Percentiles rank a stretch among this genome's conserved stretches.
These are phyloP conservation scores for Matsumurasca onukii DNA, from an alignment of 1,140 invertebrate species.

Conservation along the genomic window DNA sequence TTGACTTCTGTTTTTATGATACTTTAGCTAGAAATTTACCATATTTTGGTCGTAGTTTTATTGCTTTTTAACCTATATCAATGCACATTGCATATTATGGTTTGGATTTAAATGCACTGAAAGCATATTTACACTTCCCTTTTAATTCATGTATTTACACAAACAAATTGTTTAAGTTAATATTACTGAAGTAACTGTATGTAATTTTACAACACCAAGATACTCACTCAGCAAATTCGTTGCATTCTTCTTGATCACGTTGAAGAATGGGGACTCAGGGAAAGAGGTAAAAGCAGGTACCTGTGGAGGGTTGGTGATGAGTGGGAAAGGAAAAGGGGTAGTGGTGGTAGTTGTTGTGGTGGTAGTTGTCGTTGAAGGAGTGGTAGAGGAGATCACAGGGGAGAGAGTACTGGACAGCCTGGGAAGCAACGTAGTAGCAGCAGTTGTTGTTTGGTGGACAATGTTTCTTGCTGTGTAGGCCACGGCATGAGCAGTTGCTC, in stretches of 20 bases:
- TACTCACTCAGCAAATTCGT: slow-evolving; percentile 1
- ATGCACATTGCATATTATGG: no score
- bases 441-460: slow-evolving; percentile 28
- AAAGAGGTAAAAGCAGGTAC: slow-evolving; percentile 49
- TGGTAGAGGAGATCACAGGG: slow-evolving; percentile 18
- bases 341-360: slow-evolving; percentile 46
- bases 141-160: no score
- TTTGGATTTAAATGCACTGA: no score
- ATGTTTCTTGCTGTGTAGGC: slow-evolving; percentile 40
- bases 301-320: slow-evolving; percentile 50
- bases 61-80: no score
- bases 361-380: slow-evolving; percentile 38
- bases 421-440: slow-evolving; percentile 34
- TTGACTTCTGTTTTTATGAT: no score
- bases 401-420: no score
- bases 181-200: no score
- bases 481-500: slow-evolving; percentile 47
- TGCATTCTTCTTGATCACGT: slow-evolving; percentile 21
- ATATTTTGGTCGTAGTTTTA: no score
- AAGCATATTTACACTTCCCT: no score
- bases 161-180: no score
- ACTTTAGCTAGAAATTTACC: no score
- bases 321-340: slow-evolving; percentile 48
- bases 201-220: neutral
- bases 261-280: neutral